Evolutionary conservation across 2,113 vertebrate genomes (phyloP), one percentile per base, ranked within the genome.

Genomic region (Antennarius striatus): DNA sequence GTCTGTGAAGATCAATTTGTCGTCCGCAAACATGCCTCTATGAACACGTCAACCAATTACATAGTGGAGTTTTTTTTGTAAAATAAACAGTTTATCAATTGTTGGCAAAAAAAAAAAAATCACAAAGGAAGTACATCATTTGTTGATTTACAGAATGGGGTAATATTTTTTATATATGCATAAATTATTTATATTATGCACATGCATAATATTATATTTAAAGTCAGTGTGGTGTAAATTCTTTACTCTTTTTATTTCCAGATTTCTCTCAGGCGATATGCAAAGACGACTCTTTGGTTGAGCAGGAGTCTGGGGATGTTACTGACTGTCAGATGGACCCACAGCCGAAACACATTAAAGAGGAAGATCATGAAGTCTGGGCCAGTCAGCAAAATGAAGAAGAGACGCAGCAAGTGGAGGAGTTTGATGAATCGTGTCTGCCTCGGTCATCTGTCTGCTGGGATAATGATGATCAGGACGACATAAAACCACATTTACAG

Each of bases 281-380:
- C 49, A 76, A 78, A 73, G 84, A 75, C 12, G 71, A 88, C 53
- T 32, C 28, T 1, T 12, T 54, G 0, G 39, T 39, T 0, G 63
- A 72, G 53, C 51, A 55, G 40, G 50, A 71, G 47, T 16, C 0
- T 0, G 57, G 45, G 46, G 5, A 56, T 51, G 22, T 39, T 12
- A 0, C 16, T n/a, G 12, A 7, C 32, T 36, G 3, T 15, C 58
- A 49, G 17, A 39, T 11, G 0, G 57, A 60, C 32, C 43, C 48
- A 9, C 79, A 73, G 29, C 58, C 14, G 29, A 68, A 2, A n/a
- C 66, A 17, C 36, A 77, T 90, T 64, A 90, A 90, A 80, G 58
- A 87, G 68, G 86, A 89, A 61, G n/a, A 69, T 40, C 13, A 9
- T 16, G 73, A 87, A 36, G 7, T 61, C 4, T 87, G 79, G 85